These are phyloP conservation scores for Nineta flava DNA, from an alignment of 2,888 invertebrate species.

Conservation along the genomic window DNA sequence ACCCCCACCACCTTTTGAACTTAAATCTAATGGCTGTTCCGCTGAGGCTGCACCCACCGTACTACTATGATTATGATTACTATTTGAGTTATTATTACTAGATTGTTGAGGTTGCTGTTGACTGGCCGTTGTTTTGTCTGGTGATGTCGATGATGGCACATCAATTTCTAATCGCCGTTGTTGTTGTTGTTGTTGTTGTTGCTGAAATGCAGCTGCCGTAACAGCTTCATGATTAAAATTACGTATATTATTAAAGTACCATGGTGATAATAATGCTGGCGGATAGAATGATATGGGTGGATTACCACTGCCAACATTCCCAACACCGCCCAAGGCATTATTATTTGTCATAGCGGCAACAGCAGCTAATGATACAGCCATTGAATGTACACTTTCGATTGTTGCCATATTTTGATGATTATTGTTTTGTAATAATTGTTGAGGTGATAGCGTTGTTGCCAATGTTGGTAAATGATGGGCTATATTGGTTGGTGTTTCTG, in stretches of 20 bases:
- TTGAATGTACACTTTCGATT: conserved; percentile 41
- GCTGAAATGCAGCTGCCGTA: conserved; percentile 26
- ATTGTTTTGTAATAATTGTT: conserved; percentile 30
- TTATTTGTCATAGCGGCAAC: conserved; percentile 48
- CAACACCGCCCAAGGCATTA: conserved; percentile 23
- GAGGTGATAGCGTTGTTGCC: conserved; percentile 21
- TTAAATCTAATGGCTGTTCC: conserved; percentile 75
- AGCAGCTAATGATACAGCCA: conserved; percentile 49
- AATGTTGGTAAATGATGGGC: conserved; percentile 19
- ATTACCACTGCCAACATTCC: conserved; percentile 7
- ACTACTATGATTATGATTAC: conserved; percentile 9
- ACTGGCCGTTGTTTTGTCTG: conserved; percentile 23
- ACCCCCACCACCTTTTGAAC: conserved; percentile 52
- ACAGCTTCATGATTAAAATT: conserved; percentile 24
- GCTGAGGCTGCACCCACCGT: conserved; percentile 24
- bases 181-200: conserved; percentile 26
- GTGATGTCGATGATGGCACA: conserved; percentile 26
- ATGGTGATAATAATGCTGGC: conserved; percentile 22
- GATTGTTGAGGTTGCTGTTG: conserved; percentile 31
- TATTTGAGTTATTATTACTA: not conserved
- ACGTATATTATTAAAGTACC: conserved; percentile 33
- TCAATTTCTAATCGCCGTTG: conserved; percentile 11
- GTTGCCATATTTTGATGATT: conserved; percentile 35
- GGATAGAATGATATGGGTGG: conserved; percentile 22
- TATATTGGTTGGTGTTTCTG: conserved; percentile 32